Evolutionary conservation across 2,113 vertebrate species (phyloP).

Genomic region (Ploceus nigricollis): DNA sequence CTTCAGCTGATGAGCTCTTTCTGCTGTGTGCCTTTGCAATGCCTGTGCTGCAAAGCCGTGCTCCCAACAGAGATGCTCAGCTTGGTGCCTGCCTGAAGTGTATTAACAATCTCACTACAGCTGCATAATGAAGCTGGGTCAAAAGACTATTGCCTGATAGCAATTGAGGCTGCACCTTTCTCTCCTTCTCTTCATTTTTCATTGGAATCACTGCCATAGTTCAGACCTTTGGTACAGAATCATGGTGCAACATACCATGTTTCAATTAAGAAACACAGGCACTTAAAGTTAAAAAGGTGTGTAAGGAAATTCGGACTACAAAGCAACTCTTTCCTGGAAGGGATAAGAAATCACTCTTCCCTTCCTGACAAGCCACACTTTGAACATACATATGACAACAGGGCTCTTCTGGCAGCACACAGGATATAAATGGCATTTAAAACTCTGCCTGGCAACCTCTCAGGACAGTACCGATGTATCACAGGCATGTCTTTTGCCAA

Average conservation of each 20-base stretch:
- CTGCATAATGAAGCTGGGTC: not conserved
- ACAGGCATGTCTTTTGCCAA: rapidly evolving
- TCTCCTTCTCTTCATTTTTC: not conserved
- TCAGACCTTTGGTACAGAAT: not conserved
- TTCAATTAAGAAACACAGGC: not conserved
- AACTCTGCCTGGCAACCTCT: not conserved
- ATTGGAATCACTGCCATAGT: not conserved
- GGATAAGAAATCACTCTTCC: not conserved
- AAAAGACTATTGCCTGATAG: not conserved
- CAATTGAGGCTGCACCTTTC: not conserved
- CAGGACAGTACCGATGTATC: not conserved
- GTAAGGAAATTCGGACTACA: not conserved
- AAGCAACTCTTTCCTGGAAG: not conserved
- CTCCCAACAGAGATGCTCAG: not conserved
- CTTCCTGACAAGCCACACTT: not conserved
- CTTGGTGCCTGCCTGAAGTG: not conserved
- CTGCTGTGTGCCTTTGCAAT: not conserved
- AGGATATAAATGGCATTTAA: not conserved
- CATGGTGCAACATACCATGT: rapidly evolving
- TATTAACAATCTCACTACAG: not conserved
- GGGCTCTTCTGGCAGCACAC: not conserved
- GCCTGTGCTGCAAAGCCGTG: not conserved
- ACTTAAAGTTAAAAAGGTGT: not conserved
- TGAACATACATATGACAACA: not conserved
- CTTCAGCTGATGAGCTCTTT: not conserved